These are phyloP conservation scores for Hystrix cristata DNA, from an alignment of 2,113 vertebrate genomes.

Conservation along the genomic window DNA sequence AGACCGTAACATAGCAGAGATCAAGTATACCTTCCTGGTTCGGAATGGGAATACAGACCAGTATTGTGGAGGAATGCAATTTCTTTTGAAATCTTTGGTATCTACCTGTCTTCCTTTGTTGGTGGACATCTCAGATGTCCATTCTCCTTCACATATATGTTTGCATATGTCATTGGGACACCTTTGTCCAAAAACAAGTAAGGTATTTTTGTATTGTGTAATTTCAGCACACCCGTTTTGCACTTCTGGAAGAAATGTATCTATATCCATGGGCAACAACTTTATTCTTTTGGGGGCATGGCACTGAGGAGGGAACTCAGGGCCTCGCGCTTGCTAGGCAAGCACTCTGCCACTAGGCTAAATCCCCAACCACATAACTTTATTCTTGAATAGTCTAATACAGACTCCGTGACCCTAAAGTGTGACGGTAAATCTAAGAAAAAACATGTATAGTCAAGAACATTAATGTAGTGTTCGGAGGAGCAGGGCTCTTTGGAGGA, in stretches of 20 bases:
- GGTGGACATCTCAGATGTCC: background rate
- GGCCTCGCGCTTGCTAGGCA: too few species aligned
- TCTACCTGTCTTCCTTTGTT: background rate
- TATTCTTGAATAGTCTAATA: background rate
- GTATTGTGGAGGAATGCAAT: too few species aligned
- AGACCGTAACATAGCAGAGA: background rate
- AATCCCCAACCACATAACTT: background rate
- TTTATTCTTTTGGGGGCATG: too few species aligned
- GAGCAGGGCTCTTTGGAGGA: background rate
- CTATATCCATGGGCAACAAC: background rate
- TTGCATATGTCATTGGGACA: background rate
- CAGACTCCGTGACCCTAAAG: background rate
- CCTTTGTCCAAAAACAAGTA: background rate
- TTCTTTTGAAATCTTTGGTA: background rate
- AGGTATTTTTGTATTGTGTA: background rate
- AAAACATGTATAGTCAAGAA: background rate
- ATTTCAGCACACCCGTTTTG: slow-evolving; percentile 26
- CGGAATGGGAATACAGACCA: fast-evolving
- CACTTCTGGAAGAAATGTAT: background rate
- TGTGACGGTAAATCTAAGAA: background rate
- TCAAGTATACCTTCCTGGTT: background rate
- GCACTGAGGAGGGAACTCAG: too few species aligned
- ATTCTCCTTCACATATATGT: background rate
- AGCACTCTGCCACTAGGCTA: too few species aligned
- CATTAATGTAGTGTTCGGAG: background rate